Base-by-base conservation (phyloP, 1,140 invertebrate species). In the Theocolax elegans region DNA sequence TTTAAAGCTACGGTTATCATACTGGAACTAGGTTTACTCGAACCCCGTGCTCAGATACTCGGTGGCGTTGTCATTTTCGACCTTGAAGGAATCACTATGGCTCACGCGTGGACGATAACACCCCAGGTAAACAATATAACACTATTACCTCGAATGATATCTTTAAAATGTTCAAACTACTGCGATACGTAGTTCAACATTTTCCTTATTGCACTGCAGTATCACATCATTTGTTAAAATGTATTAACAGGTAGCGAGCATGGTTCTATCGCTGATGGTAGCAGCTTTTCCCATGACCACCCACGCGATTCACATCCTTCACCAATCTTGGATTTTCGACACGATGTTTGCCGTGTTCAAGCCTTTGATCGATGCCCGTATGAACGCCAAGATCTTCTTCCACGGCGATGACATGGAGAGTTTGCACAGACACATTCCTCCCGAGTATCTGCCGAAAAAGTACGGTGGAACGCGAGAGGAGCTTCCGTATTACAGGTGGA, bases 321-420 rank as follows among this genome's bases (percentile, higher is more conserved):
- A 93, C 75, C 91, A 94, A 75, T 92, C 92, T 0, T 94, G 92
- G 91, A 80, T 93, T 0, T 94, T 94, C 76, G 92, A 93, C 76
- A 90, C 92, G 35, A 90, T 92, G 23, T 94, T 90, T 78, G 89
- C 88, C 53, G 89, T 94, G 8, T 94, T 95, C 76, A 93, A 93
- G 75, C 92, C 92, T 0, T 83, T 94, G 3, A 80, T 95, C 12
- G 90, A 90, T 73, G 79, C 88, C 1, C 80, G 87, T 38, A 94
- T 94, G 90, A 87, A 87, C 25, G 87, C 90, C 9, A 90, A 86
- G 72, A 90, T 94, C 53, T 93, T 88, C 80, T 92, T 94, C 79
- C 93, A 95, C 79, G 92, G 93, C 1, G 85, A 87, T 40, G 89
- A 95, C 77, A 88, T 91, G 87, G 87, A 88, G n/a, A 93, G 91